phyloP scores from a whole-genome alignment of 2,888 invertebrate genomes.

The Drosophila quinaria region DNA sequence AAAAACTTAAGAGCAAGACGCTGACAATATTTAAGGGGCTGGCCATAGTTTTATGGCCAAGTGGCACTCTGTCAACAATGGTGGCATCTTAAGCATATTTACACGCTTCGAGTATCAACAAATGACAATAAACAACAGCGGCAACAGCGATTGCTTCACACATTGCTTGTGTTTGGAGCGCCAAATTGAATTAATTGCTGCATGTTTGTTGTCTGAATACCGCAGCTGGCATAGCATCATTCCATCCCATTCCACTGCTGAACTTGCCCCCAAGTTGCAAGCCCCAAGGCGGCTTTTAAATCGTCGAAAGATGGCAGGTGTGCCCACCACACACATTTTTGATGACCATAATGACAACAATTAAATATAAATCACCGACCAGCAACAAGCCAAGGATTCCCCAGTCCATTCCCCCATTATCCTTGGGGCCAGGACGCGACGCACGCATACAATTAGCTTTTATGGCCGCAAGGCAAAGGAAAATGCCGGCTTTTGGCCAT shows the following conservation, averaged over 20 bases:
- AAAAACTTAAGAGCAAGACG: constrained; percentile 13
- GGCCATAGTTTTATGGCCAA: constrained; percentile 31
- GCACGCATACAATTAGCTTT: constrained; percentile 82
- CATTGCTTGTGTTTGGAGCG: constrained; percentile 34
- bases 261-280: background rate
- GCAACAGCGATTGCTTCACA: constrained; percentile 28
- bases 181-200: constrained; percentile 25
- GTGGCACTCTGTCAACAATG: constrained; percentile 43
- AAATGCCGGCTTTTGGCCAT: constrained; percentile 43
- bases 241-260: background rate
- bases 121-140: constrained; percentile 53
- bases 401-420: background rate
- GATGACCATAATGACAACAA: constrained; percentile 83
- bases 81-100: constrained; percentile 55
- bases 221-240: background rate
- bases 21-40: background rate
- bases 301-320: constrained; percentile 46
- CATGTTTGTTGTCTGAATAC: constrained; percentile 15
- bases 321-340: constrained; percentile 55
- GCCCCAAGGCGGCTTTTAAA: constrained; percentile 25
- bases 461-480: constrained; percentile 60
- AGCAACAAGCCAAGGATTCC: constrained; percentile 65
- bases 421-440: constrained; percentile 30
- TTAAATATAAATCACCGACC: constrained; percentile 81
- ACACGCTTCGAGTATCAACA: constrained; percentile 57